phyloP scores from a whole-genome alignment of 2,797 vertebrate species.

The Chromis chromis region DNA sequence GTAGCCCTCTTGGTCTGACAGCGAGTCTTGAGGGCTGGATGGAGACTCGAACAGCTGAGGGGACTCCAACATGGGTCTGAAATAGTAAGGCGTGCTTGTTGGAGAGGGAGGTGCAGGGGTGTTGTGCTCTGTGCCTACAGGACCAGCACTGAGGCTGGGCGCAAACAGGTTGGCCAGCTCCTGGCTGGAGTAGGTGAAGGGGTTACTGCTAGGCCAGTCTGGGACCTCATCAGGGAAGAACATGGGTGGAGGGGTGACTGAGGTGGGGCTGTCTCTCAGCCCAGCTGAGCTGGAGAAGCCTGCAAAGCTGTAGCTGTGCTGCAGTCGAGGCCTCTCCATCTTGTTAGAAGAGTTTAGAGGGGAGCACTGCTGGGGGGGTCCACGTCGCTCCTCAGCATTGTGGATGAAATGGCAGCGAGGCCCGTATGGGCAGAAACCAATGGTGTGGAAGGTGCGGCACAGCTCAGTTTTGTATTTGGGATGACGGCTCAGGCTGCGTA shows the following conservation, averaged over 20 bases:
- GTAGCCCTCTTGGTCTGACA: slow-evolving; percentile 98
- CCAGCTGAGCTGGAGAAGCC: slow-evolving; percentile 91
- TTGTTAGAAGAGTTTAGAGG: slow-evolving; percentile 83
- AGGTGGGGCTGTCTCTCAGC: slow-evolving; percentile 96
- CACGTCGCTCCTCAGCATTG: slow-evolving; percentile 92
- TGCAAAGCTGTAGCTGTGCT: slow-evolving; percentile 98
- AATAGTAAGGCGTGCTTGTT: slow-evolving; percentile 90
- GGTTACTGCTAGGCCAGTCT: slow-evolving; percentile 93
- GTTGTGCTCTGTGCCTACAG: slow-evolving; percentile 84
- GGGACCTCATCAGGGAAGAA: slow-evolving; percentile 93
- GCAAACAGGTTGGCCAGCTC: slow-evolving; percentile 96
- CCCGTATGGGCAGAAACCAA: slow-evolving; percentile 94
- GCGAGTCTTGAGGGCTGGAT: slow-evolving; percentile 95
- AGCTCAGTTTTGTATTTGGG: slow-evolving; percentile 97
- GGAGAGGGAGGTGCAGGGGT: slow-evolving; percentile 81
- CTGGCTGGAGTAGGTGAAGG: slow-evolving; percentile 98
- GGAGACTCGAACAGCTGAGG: slow-evolving; percentile 93
- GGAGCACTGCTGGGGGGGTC: slow-evolving; percentile 82
- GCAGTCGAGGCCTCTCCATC: slow-evolving; percentile 91
- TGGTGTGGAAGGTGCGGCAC: slow-evolving; percentile 96
- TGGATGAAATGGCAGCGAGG: slow-evolving; percentile 96
- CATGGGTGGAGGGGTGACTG: slow-evolving; percentile 94
- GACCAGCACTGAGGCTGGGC: slow-evolving; percentile 87
- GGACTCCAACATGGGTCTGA: slow-evolving; percentile 94
- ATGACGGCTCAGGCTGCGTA: slow-evolving; percentile 92